Base-by-base conservation (phyloP, 2,797 vertebrate species). In the Cossypha heuglini region DNA sequence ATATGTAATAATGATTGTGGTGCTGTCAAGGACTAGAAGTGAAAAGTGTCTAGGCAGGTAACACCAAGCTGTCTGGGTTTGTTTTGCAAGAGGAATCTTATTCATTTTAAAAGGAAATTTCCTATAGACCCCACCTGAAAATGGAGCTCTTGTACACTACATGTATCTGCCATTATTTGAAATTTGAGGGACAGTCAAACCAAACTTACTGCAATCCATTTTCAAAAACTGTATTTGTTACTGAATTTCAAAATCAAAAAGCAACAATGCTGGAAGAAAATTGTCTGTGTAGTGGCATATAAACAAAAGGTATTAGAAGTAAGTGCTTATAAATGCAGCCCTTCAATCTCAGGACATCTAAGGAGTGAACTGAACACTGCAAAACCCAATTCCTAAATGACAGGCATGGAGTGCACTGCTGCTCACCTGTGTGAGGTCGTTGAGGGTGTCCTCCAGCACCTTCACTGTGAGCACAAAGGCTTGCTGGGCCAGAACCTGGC, bases 381-480 rank as follows among this genome's bases (percentile, higher is more conserved):
- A 55, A 89, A 55, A 54, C 2, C 18, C 13, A 6, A 28, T 71
- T 3, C 9, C 13, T 52, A 3, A 37, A 22, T 14, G 10, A 4
- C 0, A 7, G 9, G 28, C 31, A 29, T 1, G 9, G 16, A 28
- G 40, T 0, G 9, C 40, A 6, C 15, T 46, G 71, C 51, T 78
- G 59, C 96, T 80, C 97, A 99, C 99, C 98, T 99, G 98, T 0
- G 98, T 98, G 90, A 99, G 98, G 96, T 98, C 99, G 85, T 98
- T 98, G 97, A 99, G 98, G 20, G 99, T 99, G 97, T 99, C 99
- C 97, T 99, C 99, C 97, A 99, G 97, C 92, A 99, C 99, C 97
- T 99, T 99, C 96, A 99, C 99, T 94, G 98, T 99, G 97, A 99
- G 98, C 98, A 99, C 98, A 97, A 99, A 99, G 87, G 99, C 99